Evolutionary conservation across 2,797 vertebrate genomes (phyloP).

Genomic region (Hemibagrus guttatus): DNA sequence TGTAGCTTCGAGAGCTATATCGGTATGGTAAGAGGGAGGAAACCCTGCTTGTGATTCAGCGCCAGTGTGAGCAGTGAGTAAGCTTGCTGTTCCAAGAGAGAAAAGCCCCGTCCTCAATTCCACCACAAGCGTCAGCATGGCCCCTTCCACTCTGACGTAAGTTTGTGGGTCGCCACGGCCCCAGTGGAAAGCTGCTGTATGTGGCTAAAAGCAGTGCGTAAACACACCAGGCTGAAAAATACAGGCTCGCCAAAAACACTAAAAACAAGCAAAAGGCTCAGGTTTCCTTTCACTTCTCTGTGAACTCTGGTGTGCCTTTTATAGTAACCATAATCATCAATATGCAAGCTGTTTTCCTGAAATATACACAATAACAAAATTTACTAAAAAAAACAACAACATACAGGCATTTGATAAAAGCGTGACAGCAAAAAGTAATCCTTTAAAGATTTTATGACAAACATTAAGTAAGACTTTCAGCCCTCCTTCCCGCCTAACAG

Average conservation of each 20-base stretch:
- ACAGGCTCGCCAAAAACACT: conserved; percentile 47
- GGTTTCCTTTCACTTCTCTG: conserved; percentile 32
- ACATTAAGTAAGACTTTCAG: conserved; percentile 21
- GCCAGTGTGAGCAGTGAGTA: conserved; percentile 50
- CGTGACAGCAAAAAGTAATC: conserved; percentile 5
- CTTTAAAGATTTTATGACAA: conserved; percentile 18
- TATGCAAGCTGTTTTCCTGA: conserved; percentile 1
- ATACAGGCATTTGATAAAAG: background rate
- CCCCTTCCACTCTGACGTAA: conserved; percentile 61
- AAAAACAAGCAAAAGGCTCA: conserved; percentile 18
- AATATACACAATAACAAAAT: conserved; percentile 20
- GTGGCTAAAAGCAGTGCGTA: conserved; percentile 56
- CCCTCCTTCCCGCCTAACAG: conserved; percentile 10
- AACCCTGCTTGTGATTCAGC: conserved; percentile 39
- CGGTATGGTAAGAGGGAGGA: conserved; percentile 14
- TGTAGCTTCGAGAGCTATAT: background rate
- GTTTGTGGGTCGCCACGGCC: conserved; percentile 44
- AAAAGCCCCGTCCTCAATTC: conserved; percentile 59
- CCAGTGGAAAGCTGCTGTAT: conserved; percentile 56
- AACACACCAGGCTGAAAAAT: conserved; percentile 52
- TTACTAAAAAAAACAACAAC: background rate
- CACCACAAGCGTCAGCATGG: conserved; percentile 58
- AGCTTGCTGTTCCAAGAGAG: conserved; percentile 57
- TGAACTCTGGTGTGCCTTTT: conserved; percentile 39
- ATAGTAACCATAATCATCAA: conserved; percentile 23